Conservation (phyloP, 2,797 vertebrate species). For the Delichon dasypus region DNA sequence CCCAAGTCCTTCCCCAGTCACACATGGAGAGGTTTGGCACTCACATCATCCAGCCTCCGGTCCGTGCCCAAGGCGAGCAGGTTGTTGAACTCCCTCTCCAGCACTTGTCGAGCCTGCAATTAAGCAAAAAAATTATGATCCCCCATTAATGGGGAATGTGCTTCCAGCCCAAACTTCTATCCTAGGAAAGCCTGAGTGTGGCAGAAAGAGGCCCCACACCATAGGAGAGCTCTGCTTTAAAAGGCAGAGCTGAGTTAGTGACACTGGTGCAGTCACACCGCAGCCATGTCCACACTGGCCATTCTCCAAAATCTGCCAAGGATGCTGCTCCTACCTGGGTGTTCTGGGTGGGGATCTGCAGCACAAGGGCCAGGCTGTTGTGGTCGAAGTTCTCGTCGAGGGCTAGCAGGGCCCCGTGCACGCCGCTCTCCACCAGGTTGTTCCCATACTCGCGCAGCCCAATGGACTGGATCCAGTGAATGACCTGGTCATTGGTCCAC, state of each 20-base stretch:
- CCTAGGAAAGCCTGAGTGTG: background rate
- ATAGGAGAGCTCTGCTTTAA: background rate
- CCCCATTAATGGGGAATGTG: background rate
- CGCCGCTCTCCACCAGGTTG: slow-evolving; percentile 89
- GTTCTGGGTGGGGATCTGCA: slow-evolving; percentile 97
- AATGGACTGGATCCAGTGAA: slow-evolving; percentile 90
- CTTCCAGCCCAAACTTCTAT: background rate
- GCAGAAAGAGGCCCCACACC: background rate
- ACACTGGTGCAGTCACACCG: background rate
- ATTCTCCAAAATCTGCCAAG: background rate
- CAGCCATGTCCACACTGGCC: rapidly evolving
- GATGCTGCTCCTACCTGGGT: slow-evolving; percentile 83
- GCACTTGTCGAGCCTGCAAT: slow-evolving; percentile 90
- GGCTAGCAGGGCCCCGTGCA: slow-evolving; percentile 89
- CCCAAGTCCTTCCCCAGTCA: background rate
- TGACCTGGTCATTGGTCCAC: slow-evolving; percentile 83
- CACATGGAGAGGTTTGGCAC: background rate
- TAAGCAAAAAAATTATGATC: background rate
- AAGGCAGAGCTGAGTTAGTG: background rate
- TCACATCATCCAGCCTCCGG: slow-evolving; percentile 91
- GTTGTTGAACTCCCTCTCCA: slow-evolving; percentile 97
- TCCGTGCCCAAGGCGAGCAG: slow-evolving; percentile 92
- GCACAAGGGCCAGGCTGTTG: slow-evolving; percentile 90
- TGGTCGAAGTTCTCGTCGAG: slow-evolving; percentile 95
- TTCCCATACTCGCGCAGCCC: slow-evolving; percentile 91